A percentile compares a stretch with the other conserved stretches of the same genome.
Evolutionary conservation across 1,140 invertebrate species (phyloP).

Genomic region (Brachionus rubens): DNA sequence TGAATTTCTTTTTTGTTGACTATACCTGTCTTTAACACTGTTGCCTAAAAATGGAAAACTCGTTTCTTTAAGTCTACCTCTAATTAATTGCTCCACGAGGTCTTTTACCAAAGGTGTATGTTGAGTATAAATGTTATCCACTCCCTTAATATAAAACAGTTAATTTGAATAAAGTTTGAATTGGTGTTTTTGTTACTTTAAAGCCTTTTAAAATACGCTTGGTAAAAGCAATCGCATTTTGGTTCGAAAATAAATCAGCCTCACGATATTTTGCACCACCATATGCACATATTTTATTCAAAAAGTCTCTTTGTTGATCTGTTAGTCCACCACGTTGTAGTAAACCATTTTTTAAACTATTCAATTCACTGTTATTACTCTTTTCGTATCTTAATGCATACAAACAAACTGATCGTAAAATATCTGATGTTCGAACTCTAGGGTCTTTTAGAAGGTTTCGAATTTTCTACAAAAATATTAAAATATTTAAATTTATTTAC

Average conservation of each 20-base stretch:
- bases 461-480: conserved; percentile 65
- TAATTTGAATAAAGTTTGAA: neutral
- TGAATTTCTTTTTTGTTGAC: neutral
- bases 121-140: conserved; percentile 95
- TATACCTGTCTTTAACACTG: conserved; percentile 59
- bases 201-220: conserved; percentile 86
- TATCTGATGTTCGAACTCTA: conserved; percentile 74
- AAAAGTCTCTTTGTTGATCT: conserved; percentile 54
- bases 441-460: conserved; percentile 70
- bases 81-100: conserved; percentile 80
- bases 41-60: conserved; percentile 75
- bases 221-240: conserved; percentile 73
- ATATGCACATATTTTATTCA: conserved; percentile 73
- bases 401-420: conserved; percentile 79
- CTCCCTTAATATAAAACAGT: conserved; percentile 67
- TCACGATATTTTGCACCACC: conserved; percentile 73
- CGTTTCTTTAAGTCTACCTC: conserved; percentile 77
- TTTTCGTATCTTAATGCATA: conserved; percentile 89
- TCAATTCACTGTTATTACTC: conserved; percentile 51
- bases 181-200: too few species aligned
- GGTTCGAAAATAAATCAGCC: conserved; percentile 75
- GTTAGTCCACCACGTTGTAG: neutral
- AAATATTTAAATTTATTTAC: neutral
- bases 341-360: conserved; percentile 7
- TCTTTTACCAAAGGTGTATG: conserved; percentile 81